These are phyloP conservation scores for Reticulitermes speratus DNA, from an alignment of 1,140 invertebrate species.

Conservation along the genomic window DNA sequence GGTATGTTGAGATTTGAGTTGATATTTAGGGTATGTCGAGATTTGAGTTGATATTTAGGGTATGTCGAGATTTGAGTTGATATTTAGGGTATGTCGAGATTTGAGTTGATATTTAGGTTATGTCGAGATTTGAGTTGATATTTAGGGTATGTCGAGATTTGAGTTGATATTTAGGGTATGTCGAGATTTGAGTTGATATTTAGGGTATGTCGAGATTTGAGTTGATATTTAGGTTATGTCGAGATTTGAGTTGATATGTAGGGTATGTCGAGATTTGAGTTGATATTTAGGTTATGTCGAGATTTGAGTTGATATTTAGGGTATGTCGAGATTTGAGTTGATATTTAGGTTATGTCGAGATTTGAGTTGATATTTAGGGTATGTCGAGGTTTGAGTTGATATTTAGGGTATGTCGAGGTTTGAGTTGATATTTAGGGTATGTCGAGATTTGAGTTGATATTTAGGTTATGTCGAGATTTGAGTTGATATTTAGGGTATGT, in stretches of 20 bases:
- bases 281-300: slow-evolving; percentile 24
- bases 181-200: not conserved
- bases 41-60: slow-evolving; percentile 16
- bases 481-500: slow-evolving; percentile 25
- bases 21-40: slow-evolving; percentile 24
- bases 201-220: slow-evolving; percentile 21
- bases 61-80: slow-evolving; percentile 7
- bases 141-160: slow-evolving; percentile 24
- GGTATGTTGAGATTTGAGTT: slow-evolving; percentile 18
- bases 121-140: not conserved
- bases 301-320: slow-evolving; percentile 2
- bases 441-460: not conserved
- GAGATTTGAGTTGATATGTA: not conserved
- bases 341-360: slow-evolving; percentile 21
- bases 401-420: slow-evolving; percentile 22
- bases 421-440: slow-evolving; percentile 21
- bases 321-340: slow-evolving; percentile 14
- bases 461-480: slow-evolving; percentile 20
- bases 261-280: slow-evolving; percentile 17
- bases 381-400: not conserved
- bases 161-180: slow-evolving; percentile 23
- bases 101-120: slow-evolving; percentile 17
- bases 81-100: slow-evolving; percentile 24
- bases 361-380: slow-evolving; percentile 22
- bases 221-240: slow-evolving; percentile 24